phyloP scores from a whole-genome alignment of 1,140 invertebrate species.

The Drosophila subpulchrella region DNA sequence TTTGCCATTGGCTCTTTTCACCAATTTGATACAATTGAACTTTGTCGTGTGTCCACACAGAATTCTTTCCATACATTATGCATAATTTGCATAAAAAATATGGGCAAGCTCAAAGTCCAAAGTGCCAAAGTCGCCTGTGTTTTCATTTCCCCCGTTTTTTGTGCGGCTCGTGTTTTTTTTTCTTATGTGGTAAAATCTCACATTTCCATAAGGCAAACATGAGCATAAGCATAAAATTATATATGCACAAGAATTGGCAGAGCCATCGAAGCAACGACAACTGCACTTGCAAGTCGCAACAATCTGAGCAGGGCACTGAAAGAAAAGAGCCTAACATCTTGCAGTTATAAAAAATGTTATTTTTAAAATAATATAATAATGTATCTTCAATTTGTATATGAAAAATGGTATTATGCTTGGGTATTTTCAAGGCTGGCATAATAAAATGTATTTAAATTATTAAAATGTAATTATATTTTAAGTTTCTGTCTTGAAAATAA shows the following conservation, averaged over 20 bases:
- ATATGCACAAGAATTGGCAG: constrained; percentile 71
- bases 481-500: too few relatives aligned
- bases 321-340: background rate
- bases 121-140: constrained; percentile 34
- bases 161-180: constrained; percentile 31
- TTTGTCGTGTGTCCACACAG: constrained; percentile 45
- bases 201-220: constrained; percentile 80
- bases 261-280: constrained; percentile 61
- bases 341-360: too few relatives aligned
- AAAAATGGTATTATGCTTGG: too few relatives aligned
- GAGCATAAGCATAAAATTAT: constrained; percentile 79
- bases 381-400: too few relatives aligned
- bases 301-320: constrained; percentile 9
- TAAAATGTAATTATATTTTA: too few relatives aligned
- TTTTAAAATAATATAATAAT: too few relatives aligned
- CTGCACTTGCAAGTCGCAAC: constrained; percentile 53
- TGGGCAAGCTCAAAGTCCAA: constrained; percentile 55
- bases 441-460: too few relatives aligned
- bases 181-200: constrained; percentile 62
- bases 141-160: constrained; percentile 25
- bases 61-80: constrained; percentile 33
- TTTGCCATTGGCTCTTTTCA: constrained; percentile 22
- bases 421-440: too few relatives aligned
- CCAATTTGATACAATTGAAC: constrained; percentile 80
- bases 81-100: constrained; percentile 53